Evolutionary conservation across 64 coral and sea anemone genomes (phyloP).

Genomic region (Stichodactyla mertensii): DNA sequence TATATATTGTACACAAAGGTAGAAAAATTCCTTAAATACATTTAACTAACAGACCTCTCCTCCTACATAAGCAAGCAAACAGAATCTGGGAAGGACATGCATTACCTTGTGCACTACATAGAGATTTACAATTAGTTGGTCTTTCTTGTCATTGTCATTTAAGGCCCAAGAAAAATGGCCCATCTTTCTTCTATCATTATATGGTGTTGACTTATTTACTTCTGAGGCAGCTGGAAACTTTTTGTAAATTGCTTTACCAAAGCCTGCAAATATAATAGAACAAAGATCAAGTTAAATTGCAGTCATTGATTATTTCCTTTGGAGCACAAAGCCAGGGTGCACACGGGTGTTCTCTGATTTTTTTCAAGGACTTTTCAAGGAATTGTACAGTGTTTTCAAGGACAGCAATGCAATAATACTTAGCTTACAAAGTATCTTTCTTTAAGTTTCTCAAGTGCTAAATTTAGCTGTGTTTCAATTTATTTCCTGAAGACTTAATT

Average conservation of each 20-base stretch:
- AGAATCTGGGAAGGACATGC: neutral
- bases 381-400: too few species aligned
- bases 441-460: too few species aligned
- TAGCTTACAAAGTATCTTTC: too few species aligned
- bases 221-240: constrained; percentile 58
- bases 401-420: too few species aligned
- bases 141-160: neutral
- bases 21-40: too few species aligned
- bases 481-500: too few species aligned
- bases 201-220: constrained; percentile 67
- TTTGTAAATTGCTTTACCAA: constrained; percentile 57
- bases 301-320: neutral
- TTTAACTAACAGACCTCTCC: neutral
- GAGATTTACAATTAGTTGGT: constrained; percentile 70
- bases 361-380: too few species aligned
- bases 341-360: too few species aligned
- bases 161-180: constrained; percentile 70
- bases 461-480: too few species aligned
- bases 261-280: constrained; percentile 18
- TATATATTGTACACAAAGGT: too few species aligned
- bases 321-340: too few species aligned
- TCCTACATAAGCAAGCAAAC: neutral
- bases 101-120: constrained; percentile 84
- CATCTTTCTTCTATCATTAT: constrained; percentile 88
- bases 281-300: neutral